Percentiles rank a stretch among this genome's conserved stretches.
Evolutionary conservation across 2,797 vertebrate genomes (phyloP).

Genomic region (Manis crassicaudata): DNA sequence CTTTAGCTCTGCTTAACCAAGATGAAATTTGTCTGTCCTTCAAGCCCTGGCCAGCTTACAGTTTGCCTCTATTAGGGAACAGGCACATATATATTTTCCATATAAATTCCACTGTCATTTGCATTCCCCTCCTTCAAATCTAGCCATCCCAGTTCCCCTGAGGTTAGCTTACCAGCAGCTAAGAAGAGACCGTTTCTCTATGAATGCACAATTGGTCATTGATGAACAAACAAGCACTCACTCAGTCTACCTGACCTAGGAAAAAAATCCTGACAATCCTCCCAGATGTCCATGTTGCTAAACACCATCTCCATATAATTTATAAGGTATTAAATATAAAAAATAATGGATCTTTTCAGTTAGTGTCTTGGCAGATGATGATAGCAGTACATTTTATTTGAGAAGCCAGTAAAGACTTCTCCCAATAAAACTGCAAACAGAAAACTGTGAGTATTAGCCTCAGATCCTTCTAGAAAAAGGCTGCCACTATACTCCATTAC

Average conservation of each 20-base stretch:
- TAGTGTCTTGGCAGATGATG: slow-evolving; percentile 83
- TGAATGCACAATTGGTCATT: slow-evolving; percentile 86
- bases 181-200: slow-evolving; percentile 73
- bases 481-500: slow-evolving; percentile 85
- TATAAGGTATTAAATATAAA: slow-evolving; percentile 86
- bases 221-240: slow-evolving; percentile 79
- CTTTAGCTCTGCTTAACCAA: slow-evolving; percentile 46
- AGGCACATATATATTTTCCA: slow-evolving; percentile 59
- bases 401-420: slow-evolving; percentile 83
- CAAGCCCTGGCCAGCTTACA: slow-evolving; percentile 58
- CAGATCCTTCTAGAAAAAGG: slow-evolving; percentile 80
- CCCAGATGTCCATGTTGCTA: slow-evolving; percentile 84
- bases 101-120: slow-evolving; percentile 71
- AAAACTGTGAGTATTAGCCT: slow-evolving; percentile 84
- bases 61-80: slow-evolving; percentile 50
- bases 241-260: slow-evolving; percentile 76
- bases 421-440: slow-evolving; percentile 86
- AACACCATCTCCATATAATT: slow-evolving; percentile 83
- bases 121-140: slow-evolving; percentile 55
- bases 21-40: slow-evolving; percentile 32
- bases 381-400: slow-evolving; percentile 83
- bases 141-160: slow-evolving; percentile 56
- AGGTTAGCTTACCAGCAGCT: slow-evolving; percentile 71
- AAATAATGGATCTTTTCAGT: slow-evolving; percentile 88
- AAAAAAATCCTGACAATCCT: slow-evolving; percentile 71